These are phyloP conservation scores for Eulimnadia texana DNA, from an alignment of 1,140 invertebrate genomes.

Conservation along the genomic window DNA sequence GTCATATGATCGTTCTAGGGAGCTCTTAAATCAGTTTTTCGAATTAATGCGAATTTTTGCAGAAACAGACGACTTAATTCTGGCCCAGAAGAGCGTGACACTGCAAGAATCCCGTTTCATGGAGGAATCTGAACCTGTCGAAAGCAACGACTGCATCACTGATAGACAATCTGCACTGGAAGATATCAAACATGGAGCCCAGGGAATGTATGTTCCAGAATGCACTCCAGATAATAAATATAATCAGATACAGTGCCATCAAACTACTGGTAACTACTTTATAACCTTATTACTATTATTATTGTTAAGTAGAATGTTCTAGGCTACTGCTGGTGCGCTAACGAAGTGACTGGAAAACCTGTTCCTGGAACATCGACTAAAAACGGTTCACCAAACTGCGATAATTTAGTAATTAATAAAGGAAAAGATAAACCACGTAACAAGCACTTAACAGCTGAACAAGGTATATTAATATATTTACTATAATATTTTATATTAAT, in stretches of 20 bases:
- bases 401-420: conserved; percentile 27
- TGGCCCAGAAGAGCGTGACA: neutral
- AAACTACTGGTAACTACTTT: conserved; percentile 29
- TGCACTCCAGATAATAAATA: conserved; percentile 72
- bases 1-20: too few species aligned
- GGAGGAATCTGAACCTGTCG: conserved; percentile 4
- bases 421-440: conserved; percentile 9
- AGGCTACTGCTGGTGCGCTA: conserved; percentile 82
- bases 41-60: neutral
- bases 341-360: conserved; percentile 70
- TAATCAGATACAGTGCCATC: conserved; percentile 43
- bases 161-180: conserved; percentile 59
- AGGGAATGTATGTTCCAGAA: conserved; percentile 63
- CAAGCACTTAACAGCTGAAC: conserved; percentile 14
- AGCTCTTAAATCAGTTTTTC: too few species aligned
- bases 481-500: neutral
- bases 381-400: conserved; percentile 65
- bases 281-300: too few species aligned
- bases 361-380: conserved; percentile 71
- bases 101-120: neutral
- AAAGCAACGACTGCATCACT: conserved; percentile 53
- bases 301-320: too few species aligned
- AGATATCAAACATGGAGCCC: conserved; percentile 43
- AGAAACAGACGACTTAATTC: conserved; percentile 9
- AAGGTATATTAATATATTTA: conserved; percentile 22